Evolutionary conservation across 1,140 invertebrate genomes (phyloP), one percentile per base, ranked within the genome.

Genomic region (Meloidogyne hapla): DNA sequence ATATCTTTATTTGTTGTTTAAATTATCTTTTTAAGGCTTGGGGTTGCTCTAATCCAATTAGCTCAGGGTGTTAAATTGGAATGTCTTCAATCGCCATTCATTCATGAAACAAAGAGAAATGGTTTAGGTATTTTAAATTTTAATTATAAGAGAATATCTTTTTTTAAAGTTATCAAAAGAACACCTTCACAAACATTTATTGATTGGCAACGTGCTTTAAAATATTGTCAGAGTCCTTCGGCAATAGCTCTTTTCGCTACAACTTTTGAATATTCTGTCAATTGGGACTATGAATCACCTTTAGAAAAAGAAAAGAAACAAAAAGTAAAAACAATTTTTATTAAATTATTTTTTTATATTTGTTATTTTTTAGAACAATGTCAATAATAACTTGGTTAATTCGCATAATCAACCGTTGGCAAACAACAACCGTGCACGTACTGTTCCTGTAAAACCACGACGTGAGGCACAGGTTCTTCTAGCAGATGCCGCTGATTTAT

Each of bases 181-280:
- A 8, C 21, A 10, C 40, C 70, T 1, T 45, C 42, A n/a, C n/a
- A 40, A 56, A 21, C 70, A 64, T 72, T 72, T 62, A n/a, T 72
- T 38, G 70, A 72, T 40, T 72, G 70, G 70, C 70, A 72, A 62
- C 45, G 21, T 15, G 42, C 45, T 5, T 21, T 72, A 21, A 72
- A 72, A 18, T 21, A 2, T 26, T 72, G 70, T 63, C 40, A 48
- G 62, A 62, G 70, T 25, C 21, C 70, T 21, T 48, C 70, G 3
- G 70, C 70, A 10, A 2, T 72, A 21, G 70, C 70, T 18, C 70
- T 72, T 56, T 72, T 72, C 12, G 70, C 61, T 13, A 72, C 70
- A 28, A 72, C 70, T 15, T 56, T 72, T 33, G 70, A 72, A 63
- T 72, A 62, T 33, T 25, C 70, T 38, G 33, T 72, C 21, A 33